These are phyloP conservation scores for Schmidtea mediterranea DNA, from an alignment of 1,140 invertebrate species.

Conservation along the genomic window DNA sequence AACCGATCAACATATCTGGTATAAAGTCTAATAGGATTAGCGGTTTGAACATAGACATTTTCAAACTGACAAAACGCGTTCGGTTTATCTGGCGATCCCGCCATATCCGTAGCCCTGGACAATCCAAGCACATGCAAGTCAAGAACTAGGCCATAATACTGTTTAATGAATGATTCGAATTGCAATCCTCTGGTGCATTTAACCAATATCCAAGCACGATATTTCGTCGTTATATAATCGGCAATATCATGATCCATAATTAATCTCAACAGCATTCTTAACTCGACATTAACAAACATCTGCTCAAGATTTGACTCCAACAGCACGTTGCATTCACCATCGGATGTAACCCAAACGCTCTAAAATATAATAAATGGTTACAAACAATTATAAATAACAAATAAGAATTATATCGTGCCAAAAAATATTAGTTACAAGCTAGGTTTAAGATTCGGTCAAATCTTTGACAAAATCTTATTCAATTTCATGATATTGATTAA, in stretches of 20 bases:
- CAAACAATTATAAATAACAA: no score
- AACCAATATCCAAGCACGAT: constrained; percentile 31
- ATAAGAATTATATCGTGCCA: no score
- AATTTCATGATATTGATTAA: no score
- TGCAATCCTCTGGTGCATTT: constrained; percentile 82
- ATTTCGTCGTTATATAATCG: constrained; percentile 99
- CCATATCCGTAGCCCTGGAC: constrained; percentile 86
- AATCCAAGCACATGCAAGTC: constrained; percentile 79
- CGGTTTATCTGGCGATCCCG: constrained; percentile 87
- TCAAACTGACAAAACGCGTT: constrained; percentile 51
- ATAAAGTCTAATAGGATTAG: constrained; percentile 82
- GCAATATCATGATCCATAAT: constrained; percentile 99
- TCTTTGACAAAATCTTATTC: background rate
- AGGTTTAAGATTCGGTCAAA: no score
- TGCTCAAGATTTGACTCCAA: constrained; percentile 93
- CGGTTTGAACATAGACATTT: constrained; percentile 58
- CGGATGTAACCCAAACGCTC: constrained; percentile 75
- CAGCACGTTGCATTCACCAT: constrained; percentile 91
- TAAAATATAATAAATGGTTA: no score
- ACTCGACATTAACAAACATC: constrained; percentile 94
- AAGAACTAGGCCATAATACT: constrained; percentile 73
- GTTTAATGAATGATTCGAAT: constrained; percentile 91
- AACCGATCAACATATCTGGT: constrained; percentile 84
- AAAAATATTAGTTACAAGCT: no score
- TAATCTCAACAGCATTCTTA: constrained; percentile 67